Conservation (phyloP, 2,113 vertebrate genomes). For the Sinocyclocheilus maitianheensis region DNA sequence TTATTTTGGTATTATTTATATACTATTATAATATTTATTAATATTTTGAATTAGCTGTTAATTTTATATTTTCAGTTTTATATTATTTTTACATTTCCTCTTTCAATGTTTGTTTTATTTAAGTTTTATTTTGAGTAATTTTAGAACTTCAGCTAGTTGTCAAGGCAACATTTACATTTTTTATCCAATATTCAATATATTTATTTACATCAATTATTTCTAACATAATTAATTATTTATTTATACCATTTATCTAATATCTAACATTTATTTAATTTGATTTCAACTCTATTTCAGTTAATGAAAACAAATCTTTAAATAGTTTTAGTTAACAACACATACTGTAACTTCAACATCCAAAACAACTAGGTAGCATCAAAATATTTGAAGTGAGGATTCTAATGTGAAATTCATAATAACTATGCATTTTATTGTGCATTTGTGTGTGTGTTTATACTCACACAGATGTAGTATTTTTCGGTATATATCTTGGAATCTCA, state of each 20-base stretch:
- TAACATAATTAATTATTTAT: too few relatives aligned
- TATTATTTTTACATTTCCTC: background rate
- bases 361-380: background rate
- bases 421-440: background rate
- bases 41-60: background rate
- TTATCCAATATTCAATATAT: too few relatives aligned
- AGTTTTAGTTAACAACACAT: background rate
- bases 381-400: background rate
- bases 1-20: background rate
- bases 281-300: background rate
- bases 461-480: constrained; percentile 62
- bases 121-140: background rate
- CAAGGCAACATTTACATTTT: too few relatives aligned
- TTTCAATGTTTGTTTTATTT: background rate
- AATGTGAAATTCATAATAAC: background rate
- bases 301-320: background rate
- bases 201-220: too few relatives aligned
- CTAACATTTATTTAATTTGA: background rate
- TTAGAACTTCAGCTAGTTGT: background rate
- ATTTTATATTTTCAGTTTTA: background rate
- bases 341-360: background rate
- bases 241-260: background rate
- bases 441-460: constrained; percentile 66
- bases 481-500: constrained; percentile 63
- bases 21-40: background rate